Evolutionary conservation across 2,797 vertebrate species (phyloP).

Genomic region (Sebastes reedi): DNA sequence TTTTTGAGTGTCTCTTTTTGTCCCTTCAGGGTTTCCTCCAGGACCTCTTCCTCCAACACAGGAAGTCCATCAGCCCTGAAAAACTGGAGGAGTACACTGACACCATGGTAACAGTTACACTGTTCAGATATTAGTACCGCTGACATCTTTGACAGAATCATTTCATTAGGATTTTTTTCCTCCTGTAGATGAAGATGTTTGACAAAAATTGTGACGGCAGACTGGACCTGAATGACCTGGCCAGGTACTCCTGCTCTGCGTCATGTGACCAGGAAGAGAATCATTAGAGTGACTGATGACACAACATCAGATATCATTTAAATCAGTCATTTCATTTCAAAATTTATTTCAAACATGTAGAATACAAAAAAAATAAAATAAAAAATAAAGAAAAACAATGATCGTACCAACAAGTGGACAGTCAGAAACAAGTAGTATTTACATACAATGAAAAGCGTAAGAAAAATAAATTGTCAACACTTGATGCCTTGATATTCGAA

Average conservation of each 20-base stretch:
- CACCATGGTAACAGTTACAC: slow-evolving; percentile 84
- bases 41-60: slow-evolving; percentile 89
- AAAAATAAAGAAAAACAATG: no score
- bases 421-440: no score
- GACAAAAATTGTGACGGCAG: slow-evolving; percentile 90
- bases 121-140: background rate
- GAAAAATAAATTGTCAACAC: no score
- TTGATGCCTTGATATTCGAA: no score
- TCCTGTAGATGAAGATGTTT: slow-evolving; percentile 92
- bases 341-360: no score
- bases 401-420: no score
- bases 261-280: background rate
- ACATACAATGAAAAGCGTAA: no score
- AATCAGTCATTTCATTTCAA: background rate
- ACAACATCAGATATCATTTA: background rate
- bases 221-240: slow-evolving; percentile 92
- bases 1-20: background rate
- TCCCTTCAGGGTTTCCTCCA: slow-evolving; percentile 87
- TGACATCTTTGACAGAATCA: background rate
- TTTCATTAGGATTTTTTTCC: background rate
- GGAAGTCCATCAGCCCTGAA: slow-evolving; percentile 78
- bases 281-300: background rate
- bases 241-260: slow-evolving; percentile 80
- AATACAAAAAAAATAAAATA: no score
- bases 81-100: slow-evolving; percentile 89